These are phyloP conservation scores for Radopholus similis DNA, from an alignment of 1,140 invertebrate genomes.

Conservation along the genomic window DNA sequence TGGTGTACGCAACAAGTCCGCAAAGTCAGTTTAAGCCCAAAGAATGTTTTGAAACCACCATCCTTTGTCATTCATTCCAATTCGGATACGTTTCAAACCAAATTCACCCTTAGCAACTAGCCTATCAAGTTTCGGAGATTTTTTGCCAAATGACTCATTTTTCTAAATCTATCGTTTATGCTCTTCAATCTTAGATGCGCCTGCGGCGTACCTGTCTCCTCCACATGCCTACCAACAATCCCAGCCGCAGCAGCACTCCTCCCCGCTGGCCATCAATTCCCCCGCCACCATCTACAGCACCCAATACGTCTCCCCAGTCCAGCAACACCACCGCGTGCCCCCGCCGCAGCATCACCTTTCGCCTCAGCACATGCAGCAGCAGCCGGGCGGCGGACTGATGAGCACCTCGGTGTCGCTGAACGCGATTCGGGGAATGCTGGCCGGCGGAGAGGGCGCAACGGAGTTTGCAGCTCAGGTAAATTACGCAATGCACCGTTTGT, in stretches of 20 bases:
- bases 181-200: too few species aligned
- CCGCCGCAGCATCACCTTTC: background rate
- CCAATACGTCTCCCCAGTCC: constrained; percentile 10
- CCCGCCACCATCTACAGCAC: background rate
- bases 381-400: constrained; percentile 21
- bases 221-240: constrained; percentile 9
- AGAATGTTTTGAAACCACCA: too few species aligned
- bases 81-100: too few species aligned
- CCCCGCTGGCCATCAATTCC: constrained; percentile 6
- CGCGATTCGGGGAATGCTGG: constrained; percentile 20
- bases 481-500: too few species aligned
- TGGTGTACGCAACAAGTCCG: too few species aligned
- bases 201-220: too few species aligned
- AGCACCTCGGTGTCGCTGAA: constrained; percentile 41
- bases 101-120: too few species aligned
- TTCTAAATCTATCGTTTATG: too few species aligned
- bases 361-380: constrained; percentile 15
- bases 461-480: background rate
- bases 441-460: background rate
- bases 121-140: too few species aligned
- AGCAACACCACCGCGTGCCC: constrained; percentile 19
- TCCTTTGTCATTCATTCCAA: too few species aligned
- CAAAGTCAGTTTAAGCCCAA: too few species aligned
- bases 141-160: too few species aligned
- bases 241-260: constrained; percentile 16